Conservation (phyloP, 1,140 invertebrate species). For the Zophobas atratus region DNA sequence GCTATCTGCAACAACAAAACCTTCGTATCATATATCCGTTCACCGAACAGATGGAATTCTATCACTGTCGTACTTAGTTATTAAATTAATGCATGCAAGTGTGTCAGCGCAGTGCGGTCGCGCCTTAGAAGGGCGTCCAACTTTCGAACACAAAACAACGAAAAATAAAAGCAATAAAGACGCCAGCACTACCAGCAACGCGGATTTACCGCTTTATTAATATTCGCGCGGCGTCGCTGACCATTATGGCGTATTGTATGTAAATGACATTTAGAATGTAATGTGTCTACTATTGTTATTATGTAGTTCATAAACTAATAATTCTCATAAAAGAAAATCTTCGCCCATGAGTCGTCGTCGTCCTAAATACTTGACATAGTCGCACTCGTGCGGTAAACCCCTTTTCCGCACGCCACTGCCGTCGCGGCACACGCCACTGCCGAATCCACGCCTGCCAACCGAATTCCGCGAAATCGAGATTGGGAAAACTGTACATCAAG, state of each 20-base stretch:
- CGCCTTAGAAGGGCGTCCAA: background rate
- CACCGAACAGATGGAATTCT: no score
- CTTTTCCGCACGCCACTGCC: no score
- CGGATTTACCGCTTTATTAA: slow-evolving; percentile 36
- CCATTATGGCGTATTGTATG: slow-evolving; percentile 39
- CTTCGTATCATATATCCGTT: no score
- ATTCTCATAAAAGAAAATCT: background rate
- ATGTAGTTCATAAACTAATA: slow-evolving; percentile 30
- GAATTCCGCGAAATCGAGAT: slow-evolving; percentile 23
- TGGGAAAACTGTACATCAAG: slow-evolving; percentile 18
- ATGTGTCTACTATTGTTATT: slow-evolving; percentile 30
- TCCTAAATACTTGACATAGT: slow-evolving; percentile 3
- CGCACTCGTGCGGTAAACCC: no score
- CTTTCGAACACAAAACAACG: background rate
- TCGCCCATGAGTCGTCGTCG: background rate
- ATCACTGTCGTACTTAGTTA: no score
- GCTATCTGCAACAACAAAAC: slow-evolving; percentile 53
- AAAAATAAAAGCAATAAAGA: slow-evolving; percentile 22
- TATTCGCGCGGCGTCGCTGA: slow-evolving; percentile 15
- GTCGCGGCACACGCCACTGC: slow-evolving; percentile 3
- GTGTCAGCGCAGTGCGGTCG: no score
- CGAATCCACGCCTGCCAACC: slow-evolving; percentile 12
- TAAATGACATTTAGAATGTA: slow-evolving; percentile 34
- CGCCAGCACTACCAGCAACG: slow-evolving; percentile 7
- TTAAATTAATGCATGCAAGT: no score